Evolutionary conservation across 2,888 invertebrate species (phyloP).

Genomic region (Drosophila eohydei): DNA sequence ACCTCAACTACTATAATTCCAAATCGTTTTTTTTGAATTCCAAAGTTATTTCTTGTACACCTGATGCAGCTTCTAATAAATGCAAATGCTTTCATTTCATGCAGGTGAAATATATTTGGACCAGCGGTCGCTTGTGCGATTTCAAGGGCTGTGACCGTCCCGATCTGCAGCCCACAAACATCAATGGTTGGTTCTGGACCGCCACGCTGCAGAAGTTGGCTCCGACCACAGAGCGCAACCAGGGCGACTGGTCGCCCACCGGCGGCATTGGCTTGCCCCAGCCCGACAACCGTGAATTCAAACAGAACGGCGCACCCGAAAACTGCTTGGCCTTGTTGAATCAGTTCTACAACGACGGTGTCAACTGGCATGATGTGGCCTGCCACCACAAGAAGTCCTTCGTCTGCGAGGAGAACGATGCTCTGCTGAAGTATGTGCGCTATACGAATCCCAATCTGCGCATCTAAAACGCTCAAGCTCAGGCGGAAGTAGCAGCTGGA

Average conservation of each 20-base stretch:
- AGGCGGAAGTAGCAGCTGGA: slow-evolving; percentile 15
- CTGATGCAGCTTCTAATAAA: background rate
- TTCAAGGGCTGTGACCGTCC: slow-evolving; percentile 95
- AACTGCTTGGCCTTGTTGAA: slow-evolving; percentile 94
- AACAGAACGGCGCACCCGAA: slow-evolving; percentile 93
- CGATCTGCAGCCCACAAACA: slow-evolving; percentile 91
- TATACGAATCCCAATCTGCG: slow-evolving; percentile 92
- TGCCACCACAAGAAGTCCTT: slow-evolving; percentile 95
- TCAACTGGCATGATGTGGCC: slow-evolving; percentile 96
- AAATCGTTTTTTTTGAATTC: no score
- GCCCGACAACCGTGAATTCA: slow-evolving; percentile 94
- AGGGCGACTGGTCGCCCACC: slow-evolving; percentile 95
- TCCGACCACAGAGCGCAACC: slow-evolving; percentile 91
- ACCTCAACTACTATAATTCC: background rate
- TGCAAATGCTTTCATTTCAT: slow-evolving; percentile 25
- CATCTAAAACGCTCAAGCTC: slow-evolving; percentile 85
- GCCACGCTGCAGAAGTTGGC: slow-evolving; percentile 94
- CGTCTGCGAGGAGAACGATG: slow-evolving; percentile 95
- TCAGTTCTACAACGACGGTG: slow-evolving; percentile 95
- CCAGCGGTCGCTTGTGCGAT: slow-evolving; percentile 94
- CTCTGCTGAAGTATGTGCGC: slow-evolving; percentile 93
- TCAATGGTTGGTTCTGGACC: slow-evolving; percentile 97
- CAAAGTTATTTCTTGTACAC: background rate
- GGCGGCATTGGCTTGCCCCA: slow-evolving; percentile 95
- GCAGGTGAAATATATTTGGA: slow-evolving; percentile 95